Percentiles rank a stretch among this genome's conserved stretches.
Evolutionary conservation across 2,113 vertebrate species (phyloP).

Genomic region (Campylorhamphus procurvoides): DNA sequence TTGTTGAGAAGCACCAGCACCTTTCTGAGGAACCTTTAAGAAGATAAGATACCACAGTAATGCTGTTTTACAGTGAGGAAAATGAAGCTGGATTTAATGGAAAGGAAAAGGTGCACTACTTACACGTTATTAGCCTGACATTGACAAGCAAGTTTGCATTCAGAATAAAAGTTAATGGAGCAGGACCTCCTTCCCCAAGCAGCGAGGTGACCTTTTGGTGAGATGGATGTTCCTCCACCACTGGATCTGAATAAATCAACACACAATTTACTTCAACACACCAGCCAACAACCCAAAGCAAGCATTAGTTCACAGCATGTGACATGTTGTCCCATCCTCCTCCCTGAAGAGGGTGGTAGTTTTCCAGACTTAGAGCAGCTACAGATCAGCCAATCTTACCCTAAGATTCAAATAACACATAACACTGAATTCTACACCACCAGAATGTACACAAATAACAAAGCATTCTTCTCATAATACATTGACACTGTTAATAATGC

Average conservation of each 20-base stretch:
- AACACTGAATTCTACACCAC: neutral
- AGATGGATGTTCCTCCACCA: slow-evolving; percentile 86
- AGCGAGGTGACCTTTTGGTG: slow-evolving; percentile 80
- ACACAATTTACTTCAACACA: neutral
- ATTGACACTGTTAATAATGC: neutral
- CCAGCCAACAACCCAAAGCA: neutral
- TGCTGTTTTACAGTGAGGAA: neutral
- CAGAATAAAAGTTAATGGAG: slow-evolving; percentile 88
- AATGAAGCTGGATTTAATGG: neutral
- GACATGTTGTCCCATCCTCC: neutral
- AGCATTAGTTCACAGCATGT: neutral
- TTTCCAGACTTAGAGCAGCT: neutral
- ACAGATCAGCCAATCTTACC: neutral
- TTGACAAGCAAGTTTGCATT: slow-evolving; percentile 94
- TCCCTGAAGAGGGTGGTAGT: neutral
- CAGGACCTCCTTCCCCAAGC: slow-evolving; percentile 80
- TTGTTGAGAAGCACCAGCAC: slow-evolving; percentile 95
- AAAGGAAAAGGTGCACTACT: slow-evolving; percentile 59
- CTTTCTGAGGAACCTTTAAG: slow-evolving; percentile 82
- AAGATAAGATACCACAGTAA: neutral
- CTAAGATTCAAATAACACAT: neutral
- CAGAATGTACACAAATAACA: fast-evolving
- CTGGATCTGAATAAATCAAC: slow-evolving; percentile 70
- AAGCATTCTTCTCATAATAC: neutral
- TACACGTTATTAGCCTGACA: slow-evolving; percentile 88